phyloP scores from a whole-genome alignment of 2,797 vertebrate genomes.

The Chrosomus eos region DNA sequence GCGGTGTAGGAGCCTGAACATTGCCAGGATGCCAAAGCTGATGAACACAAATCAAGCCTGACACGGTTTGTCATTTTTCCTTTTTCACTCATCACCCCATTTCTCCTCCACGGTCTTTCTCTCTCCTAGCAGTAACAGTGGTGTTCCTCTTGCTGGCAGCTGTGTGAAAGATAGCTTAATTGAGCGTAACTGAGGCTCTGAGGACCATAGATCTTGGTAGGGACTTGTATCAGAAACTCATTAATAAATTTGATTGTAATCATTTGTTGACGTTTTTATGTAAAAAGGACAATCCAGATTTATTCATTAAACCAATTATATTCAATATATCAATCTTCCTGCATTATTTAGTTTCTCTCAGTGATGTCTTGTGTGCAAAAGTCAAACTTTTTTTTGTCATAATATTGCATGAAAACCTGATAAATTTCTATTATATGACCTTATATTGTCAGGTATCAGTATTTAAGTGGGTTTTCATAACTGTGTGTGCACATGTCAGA shows the following conservation, averaged over 20 bases:
- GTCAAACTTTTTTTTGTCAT: background rate
- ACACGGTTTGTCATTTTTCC: background rate
- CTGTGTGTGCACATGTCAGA: background rate
- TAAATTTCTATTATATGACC: background rate
- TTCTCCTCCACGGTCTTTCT: slow-evolving; percentile 3
- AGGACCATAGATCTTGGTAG: background rate
- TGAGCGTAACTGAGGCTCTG: background rate
- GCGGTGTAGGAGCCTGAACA: slow-evolving; percentile 12
- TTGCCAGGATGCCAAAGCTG: slow-evolving; percentile 3
- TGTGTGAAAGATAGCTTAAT: slow-evolving; percentile 16
- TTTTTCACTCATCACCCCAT: slow-evolving; percentile 1
- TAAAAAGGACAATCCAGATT: background rate
- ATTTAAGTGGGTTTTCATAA: slow-evolving; percentile 1
- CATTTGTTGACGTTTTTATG: too few relatives aligned
- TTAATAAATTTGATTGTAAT: slow-evolving; percentile 3
- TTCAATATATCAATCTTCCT: background rate
- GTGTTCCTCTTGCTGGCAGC: background rate
- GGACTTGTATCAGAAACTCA: background rate
- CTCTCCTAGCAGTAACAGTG: background rate
- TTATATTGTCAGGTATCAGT: background rate
- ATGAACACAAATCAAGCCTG: slow-evolving; percentile 15
- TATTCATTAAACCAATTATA: background rate
- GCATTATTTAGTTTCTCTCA: background rate
- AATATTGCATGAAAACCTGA: background rate
- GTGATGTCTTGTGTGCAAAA: background rate